Base-by-base conservation (phyloP, 1,140 invertebrate species). In the Apocrypta bakeri region DNA sequence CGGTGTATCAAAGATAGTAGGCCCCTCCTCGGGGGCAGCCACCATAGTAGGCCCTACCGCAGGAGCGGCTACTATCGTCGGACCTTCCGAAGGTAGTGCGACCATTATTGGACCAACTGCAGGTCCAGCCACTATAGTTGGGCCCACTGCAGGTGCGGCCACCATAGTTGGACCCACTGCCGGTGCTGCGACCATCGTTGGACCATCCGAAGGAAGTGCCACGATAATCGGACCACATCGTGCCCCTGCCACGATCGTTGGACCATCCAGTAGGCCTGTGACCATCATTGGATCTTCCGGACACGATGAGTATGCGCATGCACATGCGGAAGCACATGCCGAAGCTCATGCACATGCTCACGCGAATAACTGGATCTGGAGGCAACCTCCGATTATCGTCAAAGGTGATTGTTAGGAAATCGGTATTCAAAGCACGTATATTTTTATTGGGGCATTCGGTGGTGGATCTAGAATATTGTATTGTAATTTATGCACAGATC, bases 191-290 rank as follows among this genome's bases (percentile, higher is more conserved):
- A 85, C 82, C 7, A 83, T 88, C 0, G 12, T 86, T 42, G 86
- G 85, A 4, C 87, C 87, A 24, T 37, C 31, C 11, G 72, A 64
- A 14, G 56, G 77, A 24, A 31, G 81, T 0, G 82, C 78, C 0
- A 85, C 83, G n/a, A 81, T 88, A 0, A 8, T 86, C 74, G 85
- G 85, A 9, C 86, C 86, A 69, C n/a, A n/a, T n/a, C n/a, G n/a
- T n/a, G 73, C 66, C 6, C 74, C 71, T 12, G 81, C 82, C 2
- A 84, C 82, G 8, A 42, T 85, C 1, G 63, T 85, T 63, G 86
- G 86, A n/a, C 85, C 86, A 0, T 37, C 56, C 0, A 69, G 29
- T 11, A 84, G 76, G 9, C n/a, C 72, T 0, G 85, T 85, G 1
- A 83, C 86, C 0, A 79, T 89, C 1, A 24, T 88, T 25, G 87